Evolutionary conservation across 2,888 invertebrate species (phyloP).

Genomic region (Nasonia oneida): DNA sequence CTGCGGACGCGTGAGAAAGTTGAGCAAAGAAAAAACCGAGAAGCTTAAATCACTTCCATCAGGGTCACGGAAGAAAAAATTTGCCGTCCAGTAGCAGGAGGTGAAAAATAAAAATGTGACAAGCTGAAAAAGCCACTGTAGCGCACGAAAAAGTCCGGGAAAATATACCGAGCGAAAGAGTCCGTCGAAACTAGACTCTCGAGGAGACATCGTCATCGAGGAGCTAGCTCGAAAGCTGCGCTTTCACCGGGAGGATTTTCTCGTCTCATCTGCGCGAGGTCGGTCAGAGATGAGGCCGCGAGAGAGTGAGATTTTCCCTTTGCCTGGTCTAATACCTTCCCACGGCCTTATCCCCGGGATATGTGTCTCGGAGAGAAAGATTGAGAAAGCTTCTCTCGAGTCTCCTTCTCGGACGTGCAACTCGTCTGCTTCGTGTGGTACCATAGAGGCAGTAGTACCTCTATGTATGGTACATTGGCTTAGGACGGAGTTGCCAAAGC

Average conservation of each 20-base stretch:
- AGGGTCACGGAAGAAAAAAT: background rate
- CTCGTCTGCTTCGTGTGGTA: background rate
- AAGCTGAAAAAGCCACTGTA: slow-evolving; percentile 1
- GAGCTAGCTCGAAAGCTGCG: background rate
- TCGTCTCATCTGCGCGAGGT: slow-evolving; percentile 42
- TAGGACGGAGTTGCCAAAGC: background rate
- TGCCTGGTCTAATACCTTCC: slow-evolving; percentile 35
- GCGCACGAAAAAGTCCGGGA: background rate
- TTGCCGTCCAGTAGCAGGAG: background rate
- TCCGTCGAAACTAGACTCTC: slow-evolving; percentile 20
- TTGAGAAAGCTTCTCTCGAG: slow-evolving; percentile 31
- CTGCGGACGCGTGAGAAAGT: background rate
- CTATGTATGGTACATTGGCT: background rate
- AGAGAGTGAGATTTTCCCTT: slow-evolving; percentile 21
- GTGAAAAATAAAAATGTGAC: background rate
- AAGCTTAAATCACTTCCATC: slow-evolving; percentile 19
- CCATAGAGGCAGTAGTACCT: no score
- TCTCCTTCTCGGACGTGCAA: slow-evolving; percentile 7
- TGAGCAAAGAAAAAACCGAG: background rate
- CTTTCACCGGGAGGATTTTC: slow-evolving; percentile 43
- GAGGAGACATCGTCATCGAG: background rate
- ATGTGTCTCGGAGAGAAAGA: slow-evolving; percentile 21
- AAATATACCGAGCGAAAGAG: background rate
- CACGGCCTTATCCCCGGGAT: slow-evolving; percentile 34
- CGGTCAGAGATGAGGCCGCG: slow-evolving; percentile 13